Evolutionary conservation across 1,140 invertebrate genomes (phyloP), one percentile per base, ranked within the genome.

Genomic region (Teleopsis dalmanni): DNA sequence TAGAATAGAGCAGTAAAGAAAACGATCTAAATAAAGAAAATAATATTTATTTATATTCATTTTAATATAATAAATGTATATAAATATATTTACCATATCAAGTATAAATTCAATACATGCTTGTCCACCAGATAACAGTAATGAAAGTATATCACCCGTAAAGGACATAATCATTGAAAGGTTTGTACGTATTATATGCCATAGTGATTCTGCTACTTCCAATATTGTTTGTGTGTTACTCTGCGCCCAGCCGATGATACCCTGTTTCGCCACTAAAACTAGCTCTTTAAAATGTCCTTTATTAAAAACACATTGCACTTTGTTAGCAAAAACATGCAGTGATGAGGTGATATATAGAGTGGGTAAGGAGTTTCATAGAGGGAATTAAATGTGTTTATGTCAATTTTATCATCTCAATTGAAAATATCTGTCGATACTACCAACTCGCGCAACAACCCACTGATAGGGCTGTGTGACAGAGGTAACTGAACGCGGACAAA

Each of bases 1-100:
- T 98, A 98, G 71, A 97, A 99, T 4, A 98, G 73, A 0, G 93
- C 91, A 3, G 95, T 96, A 57, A 98, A 83, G 74, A 98, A 98
- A 1, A 98, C 88, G 51, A 96, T 81, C 91, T 95, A 62, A 58
- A 3, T 14, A 38, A 18, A 41, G 37, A 9, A 45, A 47, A 7
- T 11, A 4, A 21, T 9, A 46, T 21, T 10, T 13, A 14, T 9
- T 41, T 7, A 25, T 2, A 16, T 42, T 7, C 16, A 21, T 48
- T 42, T 14, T 18, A 41, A 25, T 25, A 10, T 10, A 19, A 18
- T 5, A 18, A 36, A 36, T 36, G 19, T 23, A 27, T 11, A 4
- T n/a, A 33, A 25, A 21, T 40, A 7, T 40, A 37, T 77, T 79
- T 75, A 95, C 92, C 75, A 89, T 79, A 68, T 90, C 92, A 18